Percentiles rank a stretch among this genome's conserved stretches.
phyloP scores from a whole-genome alignment of 1,140 invertebrate species.

The Monochamus saltuarius region DNA sequence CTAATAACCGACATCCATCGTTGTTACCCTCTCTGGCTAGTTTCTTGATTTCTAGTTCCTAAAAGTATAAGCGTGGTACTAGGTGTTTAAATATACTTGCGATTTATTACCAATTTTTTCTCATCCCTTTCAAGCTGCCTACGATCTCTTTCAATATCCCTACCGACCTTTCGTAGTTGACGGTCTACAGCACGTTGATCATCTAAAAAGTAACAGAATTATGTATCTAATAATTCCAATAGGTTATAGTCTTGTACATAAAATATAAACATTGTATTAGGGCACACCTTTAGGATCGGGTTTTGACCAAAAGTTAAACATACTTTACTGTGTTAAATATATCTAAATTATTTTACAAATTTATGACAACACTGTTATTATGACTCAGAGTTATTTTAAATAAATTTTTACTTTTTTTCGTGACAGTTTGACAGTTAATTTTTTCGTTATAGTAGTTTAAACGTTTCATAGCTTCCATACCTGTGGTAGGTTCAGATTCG shows the following conservation, averaged over 20 bases:
- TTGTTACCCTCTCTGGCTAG: constrained; percentile 84
- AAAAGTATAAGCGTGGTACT: constrained; percentile 37
- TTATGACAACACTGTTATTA: no score
- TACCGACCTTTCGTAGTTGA: constrained; percentile 72
- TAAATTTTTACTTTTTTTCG: no score
- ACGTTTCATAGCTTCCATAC: no score
- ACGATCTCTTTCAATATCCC: constrained; percentile 83
- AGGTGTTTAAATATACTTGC: background rate
- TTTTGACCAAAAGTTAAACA: constrained; percentile 50
- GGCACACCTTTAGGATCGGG: constrained; percentile 49
- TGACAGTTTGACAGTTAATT: no score
- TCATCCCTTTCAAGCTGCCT: constrained; percentile 81
- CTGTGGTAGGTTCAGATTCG: no score
- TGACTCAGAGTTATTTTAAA: no score
- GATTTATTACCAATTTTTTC: constrained; percentile 74
- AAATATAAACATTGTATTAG: no score
- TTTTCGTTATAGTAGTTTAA: no score
- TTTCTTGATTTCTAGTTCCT: constrained; percentile 88
- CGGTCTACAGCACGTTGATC: constrained; percentile 80
- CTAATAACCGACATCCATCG: constrained; percentile 78
- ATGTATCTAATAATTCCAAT: background rate
- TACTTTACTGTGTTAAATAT: constrained; percentile 1
- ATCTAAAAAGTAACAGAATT: constrained; percentile 62
- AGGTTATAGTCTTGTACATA: background rate
- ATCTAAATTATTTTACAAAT: no score